Evolutionary conservation across 1,140 invertebrate species (phyloP).

Genomic region (Micrasema minimum): DNA sequence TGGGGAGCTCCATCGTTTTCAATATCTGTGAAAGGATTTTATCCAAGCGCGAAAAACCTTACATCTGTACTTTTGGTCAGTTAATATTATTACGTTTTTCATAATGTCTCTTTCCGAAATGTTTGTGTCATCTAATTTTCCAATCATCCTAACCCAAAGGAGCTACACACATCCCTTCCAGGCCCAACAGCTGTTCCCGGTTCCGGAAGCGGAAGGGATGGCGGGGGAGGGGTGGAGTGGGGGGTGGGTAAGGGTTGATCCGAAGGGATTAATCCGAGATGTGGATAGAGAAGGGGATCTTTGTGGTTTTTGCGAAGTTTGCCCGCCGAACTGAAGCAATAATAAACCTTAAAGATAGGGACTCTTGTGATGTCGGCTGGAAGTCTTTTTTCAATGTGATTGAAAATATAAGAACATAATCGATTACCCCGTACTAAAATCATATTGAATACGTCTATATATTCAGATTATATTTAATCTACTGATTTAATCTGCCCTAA

Average conservation of each 20-base stretch:
- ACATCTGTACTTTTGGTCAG: no score
- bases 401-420: constrained; percentile 11
- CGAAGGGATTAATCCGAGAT: constrained; percentile 52
- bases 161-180: neutral
- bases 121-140: constrained; percentile 17
- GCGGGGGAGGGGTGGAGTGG: neutral
- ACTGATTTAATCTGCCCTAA: no score
- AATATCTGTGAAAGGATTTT: no score
- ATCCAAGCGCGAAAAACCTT: no score
- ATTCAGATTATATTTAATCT: no score
- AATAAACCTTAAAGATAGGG: constrained; percentile 38
- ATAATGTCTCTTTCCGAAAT: no score
- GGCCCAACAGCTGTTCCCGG: constrained; percentile 2
- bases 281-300: constrained; percentile 41
- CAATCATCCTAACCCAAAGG: constrained; percentile 10
- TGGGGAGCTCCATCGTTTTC: no score
- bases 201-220: constrained; percentile 22
- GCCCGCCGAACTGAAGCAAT: constrained; percentile 36
- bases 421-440: neutral
- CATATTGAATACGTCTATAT: neutral
- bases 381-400: constrained; percentile 28
- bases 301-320: constrained; percentile 53
- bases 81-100: no score
- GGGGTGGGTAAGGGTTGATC: constrained; percentile 32
- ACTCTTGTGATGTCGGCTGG: constrained; percentile 28